Conservation (phyloP, 2,888 invertebrate species). For the Cyclophora albipunctata region DNA sequence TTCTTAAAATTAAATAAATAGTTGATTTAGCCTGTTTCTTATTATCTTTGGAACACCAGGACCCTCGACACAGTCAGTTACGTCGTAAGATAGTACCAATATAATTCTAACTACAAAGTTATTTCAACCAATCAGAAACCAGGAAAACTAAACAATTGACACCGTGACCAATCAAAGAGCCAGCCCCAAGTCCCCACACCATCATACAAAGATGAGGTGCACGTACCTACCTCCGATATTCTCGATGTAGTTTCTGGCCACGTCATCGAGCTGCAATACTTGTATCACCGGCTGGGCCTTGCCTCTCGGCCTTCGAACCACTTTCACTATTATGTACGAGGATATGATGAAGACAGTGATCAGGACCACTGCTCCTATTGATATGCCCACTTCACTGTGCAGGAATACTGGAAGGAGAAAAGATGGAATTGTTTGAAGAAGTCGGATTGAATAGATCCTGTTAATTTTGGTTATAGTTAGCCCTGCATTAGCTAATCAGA, state of each 20-base stretch:
- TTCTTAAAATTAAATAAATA: too few species aligned
- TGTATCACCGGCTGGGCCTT: conserved; percentile 60
- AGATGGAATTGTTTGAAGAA: neutral
- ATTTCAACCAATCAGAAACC: too few species aligned
- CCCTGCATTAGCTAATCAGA: too few species aligned
- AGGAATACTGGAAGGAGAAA: conserved; percentile 41
- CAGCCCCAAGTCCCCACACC: neutral
- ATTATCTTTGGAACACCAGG: too few species aligned
- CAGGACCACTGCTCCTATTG: conserved; percentile 54
- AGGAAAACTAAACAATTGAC: too few species aligned
- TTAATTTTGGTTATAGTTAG: too few species aligned
- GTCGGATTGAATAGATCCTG: too few species aligned
- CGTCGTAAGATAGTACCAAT: too few species aligned
- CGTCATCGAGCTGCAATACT: conserved; percentile 61
- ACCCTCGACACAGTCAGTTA: too few species aligned
- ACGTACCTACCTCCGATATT: conserved; percentile 52
- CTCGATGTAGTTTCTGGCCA: conserved; percentile 58
- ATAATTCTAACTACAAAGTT: too few species aligned
- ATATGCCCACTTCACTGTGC: conserved; percentile 60
- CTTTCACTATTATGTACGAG: conserved; percentile 39
- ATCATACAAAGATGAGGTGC: neutral
- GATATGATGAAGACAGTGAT: conserved; percentile 53
- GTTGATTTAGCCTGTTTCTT: too few species aligned
- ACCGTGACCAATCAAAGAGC: too few species aligned
- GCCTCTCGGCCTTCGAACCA: conserved; percentile 42